Evolutionary conservation across 2,888 invertebrate species (phyloP).

Genomic region (Ferrisia virgata): DNA sequence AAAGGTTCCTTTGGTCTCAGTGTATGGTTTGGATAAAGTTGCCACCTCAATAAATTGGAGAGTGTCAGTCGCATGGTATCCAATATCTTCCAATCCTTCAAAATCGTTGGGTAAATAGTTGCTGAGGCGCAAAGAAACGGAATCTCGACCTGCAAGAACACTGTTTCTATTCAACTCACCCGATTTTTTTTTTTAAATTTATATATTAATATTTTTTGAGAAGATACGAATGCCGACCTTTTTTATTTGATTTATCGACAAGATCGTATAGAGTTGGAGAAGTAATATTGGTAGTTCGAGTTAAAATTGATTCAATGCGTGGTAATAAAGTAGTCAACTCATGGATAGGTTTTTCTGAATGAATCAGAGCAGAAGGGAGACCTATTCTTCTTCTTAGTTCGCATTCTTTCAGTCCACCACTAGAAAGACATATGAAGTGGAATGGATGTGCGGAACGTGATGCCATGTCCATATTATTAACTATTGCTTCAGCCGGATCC

Average conservation of each 20-base stretch:
- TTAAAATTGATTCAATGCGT: background rate
- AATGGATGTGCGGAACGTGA: background rate
- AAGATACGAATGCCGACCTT: background rate
- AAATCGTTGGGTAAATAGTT: conserved; percentile 36
- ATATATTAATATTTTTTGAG: background rate
- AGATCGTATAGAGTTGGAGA: background rate
- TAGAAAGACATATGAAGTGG: conserved; percentile 11
- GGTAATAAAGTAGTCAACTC: background rate
- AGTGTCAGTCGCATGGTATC: background rate
- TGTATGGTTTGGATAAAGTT: conserved; percentile 53
- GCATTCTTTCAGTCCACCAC: conserved; percentile 38
- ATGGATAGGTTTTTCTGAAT: background rate
- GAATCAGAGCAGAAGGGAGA: background rate
- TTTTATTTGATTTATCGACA: conserved; percentile 15
- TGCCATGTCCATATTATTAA: conserved; percentile 5
- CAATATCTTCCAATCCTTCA: conserved; percentile 38
- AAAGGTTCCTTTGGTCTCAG: conserved; percentile 50
- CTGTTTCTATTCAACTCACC: background rate
- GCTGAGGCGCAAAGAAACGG: background rate
- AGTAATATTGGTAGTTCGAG: background rate
- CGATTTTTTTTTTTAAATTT: too few relatives aligned
- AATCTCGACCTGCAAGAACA: background rate
- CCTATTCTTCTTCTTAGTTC: conserved; percentile 14
- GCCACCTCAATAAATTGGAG: conserved; percentile 53
- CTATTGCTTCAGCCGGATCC: background rate